Evolutionary conservation across 2,113 vertebrate species (phyloP).

Genomic region (Tachysurus fulvidraco): DNA sequence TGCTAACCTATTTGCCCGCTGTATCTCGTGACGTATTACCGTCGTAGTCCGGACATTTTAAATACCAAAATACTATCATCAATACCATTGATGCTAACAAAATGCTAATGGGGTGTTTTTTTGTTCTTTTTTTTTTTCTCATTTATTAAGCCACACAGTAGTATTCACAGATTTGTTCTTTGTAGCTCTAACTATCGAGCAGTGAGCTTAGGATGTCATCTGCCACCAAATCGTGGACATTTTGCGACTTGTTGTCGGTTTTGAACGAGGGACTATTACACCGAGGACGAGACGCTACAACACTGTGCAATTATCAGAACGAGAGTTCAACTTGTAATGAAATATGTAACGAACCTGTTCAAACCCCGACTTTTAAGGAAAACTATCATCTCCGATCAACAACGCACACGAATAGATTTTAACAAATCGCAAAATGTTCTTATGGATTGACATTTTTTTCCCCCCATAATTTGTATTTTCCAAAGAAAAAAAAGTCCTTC

Average conservation of each 20-base stretch:
- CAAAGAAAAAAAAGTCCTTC: neutral
- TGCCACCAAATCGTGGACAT: neutral
- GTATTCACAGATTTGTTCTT: neutral
- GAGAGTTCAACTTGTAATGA: neutral
- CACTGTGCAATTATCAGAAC: neutral
- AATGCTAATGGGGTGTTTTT: neutral
- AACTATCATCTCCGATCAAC: no score
- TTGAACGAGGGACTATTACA: neutral
- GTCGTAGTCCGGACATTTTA: neutral
- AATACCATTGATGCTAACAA: neutral
- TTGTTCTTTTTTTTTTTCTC: no score
- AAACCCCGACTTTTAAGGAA: neutral
- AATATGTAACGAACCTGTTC: no score
- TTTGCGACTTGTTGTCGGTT: neutral
- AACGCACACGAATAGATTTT: no score
- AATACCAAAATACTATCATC: neutral
- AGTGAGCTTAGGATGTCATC: neutral
- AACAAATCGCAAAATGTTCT: neutral
- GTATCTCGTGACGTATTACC: slow-evolving; percentile 6
- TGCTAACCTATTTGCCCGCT: neutral
- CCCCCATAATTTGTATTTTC: neutral
- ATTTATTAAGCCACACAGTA: neutral
- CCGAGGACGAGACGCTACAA: neutral
- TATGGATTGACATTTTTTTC: neutral
- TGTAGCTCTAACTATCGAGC: neutral